phyloP scores from a whole-genome alignment of 2,797 vertebrate genomes.

The Peromyscus eremicus region DNA sequence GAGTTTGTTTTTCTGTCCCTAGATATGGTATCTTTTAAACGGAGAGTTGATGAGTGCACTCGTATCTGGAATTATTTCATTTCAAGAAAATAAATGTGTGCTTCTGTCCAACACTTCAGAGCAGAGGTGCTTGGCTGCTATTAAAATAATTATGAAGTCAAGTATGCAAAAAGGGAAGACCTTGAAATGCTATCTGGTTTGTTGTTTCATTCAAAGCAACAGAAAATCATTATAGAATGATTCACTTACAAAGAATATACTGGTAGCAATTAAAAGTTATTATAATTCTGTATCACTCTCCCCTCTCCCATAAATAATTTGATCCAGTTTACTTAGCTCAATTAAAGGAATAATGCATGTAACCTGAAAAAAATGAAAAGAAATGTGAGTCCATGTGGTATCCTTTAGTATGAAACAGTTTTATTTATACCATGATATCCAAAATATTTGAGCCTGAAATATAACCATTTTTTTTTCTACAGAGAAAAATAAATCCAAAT shows the following conservation, averaged over 20 bases:
- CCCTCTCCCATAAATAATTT: constrained; percentile 76
- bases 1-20: constrained; percentile 32
- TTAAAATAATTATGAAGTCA: constrained; percentile 65
- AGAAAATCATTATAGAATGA: constrained; percentile 46
- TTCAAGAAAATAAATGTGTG: constrained; percentile 64
- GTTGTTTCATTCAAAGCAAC: constrained; percentile 40
- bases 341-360: constrained; percentile 77
- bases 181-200: constrained; percentile 44
- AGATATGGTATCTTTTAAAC: constrained; percentile 50
- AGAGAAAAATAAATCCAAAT: constrained; percentile 41
- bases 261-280: constrained; percentile 66
- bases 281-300: constrained; percentile 66
- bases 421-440: constrained; percentile 49
- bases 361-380: constrained; percentile 81
- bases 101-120: constrained; percentile 62
- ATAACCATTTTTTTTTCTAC: constrained; percentile 12
- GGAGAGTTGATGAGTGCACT: constrained; percentile 52
- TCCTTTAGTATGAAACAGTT: constrained; percentile 67
- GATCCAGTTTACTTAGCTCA: constrained; percentile 79
- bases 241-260: constrained; percentile 69
- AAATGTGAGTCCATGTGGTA: constrained; percentile 73
- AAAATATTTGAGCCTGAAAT: constrained; percentile 54
- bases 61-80: constrained; percentile 63
- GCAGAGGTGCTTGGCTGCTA: constrained; percentile 47
- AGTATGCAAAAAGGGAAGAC: constrained; percentile 46